These are phyloP conservation scores for Eidolon dupreanum DNA, from an alignment of 2,797 vertebrate genomes.

Conservation along the genomic window DNA sequence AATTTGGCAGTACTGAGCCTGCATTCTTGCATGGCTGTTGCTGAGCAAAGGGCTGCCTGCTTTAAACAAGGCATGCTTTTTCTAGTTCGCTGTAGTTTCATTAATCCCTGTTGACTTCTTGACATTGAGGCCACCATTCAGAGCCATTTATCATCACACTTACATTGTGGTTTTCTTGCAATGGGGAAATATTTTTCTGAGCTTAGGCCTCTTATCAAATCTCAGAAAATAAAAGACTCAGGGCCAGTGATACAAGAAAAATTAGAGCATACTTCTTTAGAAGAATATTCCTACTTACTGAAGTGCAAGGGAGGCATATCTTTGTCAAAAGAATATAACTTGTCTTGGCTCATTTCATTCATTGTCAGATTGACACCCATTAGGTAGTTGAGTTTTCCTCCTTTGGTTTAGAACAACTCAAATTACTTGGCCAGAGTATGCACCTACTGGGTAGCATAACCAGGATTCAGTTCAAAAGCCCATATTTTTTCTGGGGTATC, in stretches of 20 bases:
- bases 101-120: not conserved
- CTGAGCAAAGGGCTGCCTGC: not conserved
- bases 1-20: not conserved
- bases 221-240: not conserved
- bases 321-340: not conserved
- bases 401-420: constrained; percentile 3
- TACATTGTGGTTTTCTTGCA: not conserved
- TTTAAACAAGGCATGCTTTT: not conserved
- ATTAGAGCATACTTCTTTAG: not conserved
- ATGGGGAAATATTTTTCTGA: constrained; percentile 11
- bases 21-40: not conserved
- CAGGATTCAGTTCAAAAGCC: not conserved
- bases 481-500: not conserved
- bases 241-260: not conserved
- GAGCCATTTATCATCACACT: not conserved
- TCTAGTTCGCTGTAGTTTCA: not conserved
- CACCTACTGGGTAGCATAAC: not conserved
- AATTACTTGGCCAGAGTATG: not conserved
- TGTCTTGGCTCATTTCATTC: not conserved
- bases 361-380: not conserved
- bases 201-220: not conserved
- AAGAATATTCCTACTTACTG: not conserved
- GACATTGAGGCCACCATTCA: not conserved
- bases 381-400: not conserved
- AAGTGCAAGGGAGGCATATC: not conserved